A percentile compares a stretch with the other conserved stretches of the same genome.
Evolutionary conservation across 2,888 invertebrate species (phyloP).

Genomic region (Fragum fragum): DNA sequence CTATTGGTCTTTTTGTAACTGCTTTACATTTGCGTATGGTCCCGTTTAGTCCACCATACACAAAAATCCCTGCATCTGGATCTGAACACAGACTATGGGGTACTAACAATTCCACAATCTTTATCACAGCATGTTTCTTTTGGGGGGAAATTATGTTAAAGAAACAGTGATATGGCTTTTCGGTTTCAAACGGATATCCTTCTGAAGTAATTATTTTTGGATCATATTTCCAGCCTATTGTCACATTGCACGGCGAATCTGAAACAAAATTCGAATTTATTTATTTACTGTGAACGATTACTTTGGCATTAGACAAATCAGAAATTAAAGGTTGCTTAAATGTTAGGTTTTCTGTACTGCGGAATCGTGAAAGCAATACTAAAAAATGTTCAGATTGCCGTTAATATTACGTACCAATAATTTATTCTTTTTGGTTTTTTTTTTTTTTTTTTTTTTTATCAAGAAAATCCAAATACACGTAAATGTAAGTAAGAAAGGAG

Average conservation of each 20-base stretch:
- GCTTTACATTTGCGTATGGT: background rate
- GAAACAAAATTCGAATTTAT: too few relatives aligned
- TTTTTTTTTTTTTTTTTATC: too few relatives aligned
- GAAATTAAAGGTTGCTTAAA: too few relatives aligned
- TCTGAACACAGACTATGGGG: slow-evolving; percentile 9
- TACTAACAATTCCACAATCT: slow-evolving; percentile 11
- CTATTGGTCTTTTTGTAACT: background rate
- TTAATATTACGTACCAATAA: too few relatives aligned
- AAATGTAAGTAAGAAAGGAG: too few relatives aligned
- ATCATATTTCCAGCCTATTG: slow-evolving; percentile 38
- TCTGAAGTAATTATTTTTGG: slow-evolving; percentile 42
- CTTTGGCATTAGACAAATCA: too few relatives aligned
- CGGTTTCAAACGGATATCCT: slow-evolving; percentile 29
- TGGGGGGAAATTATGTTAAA: slow-evolving; percentile 30
- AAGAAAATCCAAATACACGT: too few relatives aligned
- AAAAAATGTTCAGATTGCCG: too few relatives aligned
- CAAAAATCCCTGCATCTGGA: background rate
- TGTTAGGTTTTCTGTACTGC: too few relatives aligned
- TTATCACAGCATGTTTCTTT: slow-evolving; percentile 5
- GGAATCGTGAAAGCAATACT: too few relatives aligned
- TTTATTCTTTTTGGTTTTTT: too few relatives aligned
- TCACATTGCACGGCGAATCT: slow-evolving; percentile 56
- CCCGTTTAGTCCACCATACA: slow-evolving; percentile 22
- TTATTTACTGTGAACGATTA: too few relatives aligned
- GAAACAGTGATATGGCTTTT: slow-evolving; percentile 1